Evolutionary conservation across 2,797 vertebrate species (phyloP).

Genomic region (Crax fasciolata): DNA sequence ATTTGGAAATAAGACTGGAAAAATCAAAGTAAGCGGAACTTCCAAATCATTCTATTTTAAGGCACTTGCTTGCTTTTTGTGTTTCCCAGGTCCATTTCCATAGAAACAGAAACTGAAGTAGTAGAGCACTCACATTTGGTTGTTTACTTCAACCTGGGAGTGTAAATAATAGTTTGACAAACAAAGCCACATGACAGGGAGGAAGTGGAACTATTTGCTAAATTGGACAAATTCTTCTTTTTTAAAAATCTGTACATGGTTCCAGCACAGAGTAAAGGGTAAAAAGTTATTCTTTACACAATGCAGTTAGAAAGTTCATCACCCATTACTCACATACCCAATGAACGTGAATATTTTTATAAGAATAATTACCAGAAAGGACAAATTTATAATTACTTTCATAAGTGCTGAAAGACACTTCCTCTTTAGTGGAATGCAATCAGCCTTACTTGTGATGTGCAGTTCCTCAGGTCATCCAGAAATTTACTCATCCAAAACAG

Average conservation of each 20-base stretch:
- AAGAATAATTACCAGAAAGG: background rate
- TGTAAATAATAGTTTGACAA: background rate
- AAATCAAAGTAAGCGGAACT: background rate
- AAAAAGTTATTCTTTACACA: background rate
- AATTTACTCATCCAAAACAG: background rate
- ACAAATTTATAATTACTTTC: background rate
- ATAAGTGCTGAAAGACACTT: background rate
- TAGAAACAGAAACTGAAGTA: background rate
- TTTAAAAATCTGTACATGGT: background rate
- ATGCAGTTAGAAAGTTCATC: background rate
- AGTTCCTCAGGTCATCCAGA: background rate
- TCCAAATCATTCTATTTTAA: background rate
- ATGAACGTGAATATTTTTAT: background rate
- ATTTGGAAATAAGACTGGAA: background rate
- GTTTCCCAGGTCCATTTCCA: background rate
- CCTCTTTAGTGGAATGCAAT: background rate
- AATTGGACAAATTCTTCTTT: fast-evolving
- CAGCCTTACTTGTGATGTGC: background rate
- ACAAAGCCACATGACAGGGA: background rate
- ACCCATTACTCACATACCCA: background rate
- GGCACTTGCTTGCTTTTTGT: background rate
- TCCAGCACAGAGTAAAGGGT: background rate
- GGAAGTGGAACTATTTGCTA: background rate
- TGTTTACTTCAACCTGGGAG: background rate
- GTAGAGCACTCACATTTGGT: background rate